These are phyloP conservation scores for Acholoe squamosa DNA, from an alignment of 2,888 invertebrate genomes.

Conservation along the genomic window DNA sequence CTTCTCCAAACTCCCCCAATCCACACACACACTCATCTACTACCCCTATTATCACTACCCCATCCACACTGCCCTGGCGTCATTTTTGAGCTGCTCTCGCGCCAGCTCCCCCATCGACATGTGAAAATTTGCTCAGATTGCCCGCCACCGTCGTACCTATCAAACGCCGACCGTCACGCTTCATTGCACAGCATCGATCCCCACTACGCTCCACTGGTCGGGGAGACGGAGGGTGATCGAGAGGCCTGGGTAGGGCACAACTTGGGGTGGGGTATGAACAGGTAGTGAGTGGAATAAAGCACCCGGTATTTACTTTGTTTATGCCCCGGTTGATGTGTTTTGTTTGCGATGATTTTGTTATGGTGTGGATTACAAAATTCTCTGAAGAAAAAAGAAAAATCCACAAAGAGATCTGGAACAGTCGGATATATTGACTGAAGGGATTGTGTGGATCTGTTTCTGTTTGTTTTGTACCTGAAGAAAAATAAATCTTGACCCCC, in stretches of 20 bases:
- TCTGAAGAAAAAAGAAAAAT: too few relatives aligned
- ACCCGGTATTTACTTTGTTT: too few relatives aligned
- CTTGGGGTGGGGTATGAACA: not conserved
- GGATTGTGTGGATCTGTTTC: too few relatives aligned
- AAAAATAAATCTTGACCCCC: too few relatives aligned
- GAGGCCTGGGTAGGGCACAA: not conserved
- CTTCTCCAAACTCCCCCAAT: not conserved
- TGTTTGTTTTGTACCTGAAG: too few relatives aligned
- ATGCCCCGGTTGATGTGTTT: too few relatives aligned
- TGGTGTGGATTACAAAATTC: too few relatives aligned
- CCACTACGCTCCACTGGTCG: not conserved
- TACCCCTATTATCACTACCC: not conserved
- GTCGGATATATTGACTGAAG: too few relatives aligned
- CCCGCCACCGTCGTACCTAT: not conserved
- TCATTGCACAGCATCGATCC: conserved; percentile 33
- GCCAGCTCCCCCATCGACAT: conserved; percentile 42
- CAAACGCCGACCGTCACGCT: conserved; percentile 38
- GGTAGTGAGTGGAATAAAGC: not conserved
- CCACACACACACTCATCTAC: not conserved
- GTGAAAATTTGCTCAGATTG: conserved; percentile 60
- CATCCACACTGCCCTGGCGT: not conserved
- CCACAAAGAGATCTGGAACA: too few relatives aligned
- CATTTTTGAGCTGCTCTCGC: not conserved
- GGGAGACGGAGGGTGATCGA: not conserved
- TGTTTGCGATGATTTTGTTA: too few relatives aligned